A percentile compares a stretch with the other conserved stretches of the same genome.
Evolutionary conservation across 1,140 invertebrate genomes (phyloP).

Genomic region (Spodoptera litura): DNA sequence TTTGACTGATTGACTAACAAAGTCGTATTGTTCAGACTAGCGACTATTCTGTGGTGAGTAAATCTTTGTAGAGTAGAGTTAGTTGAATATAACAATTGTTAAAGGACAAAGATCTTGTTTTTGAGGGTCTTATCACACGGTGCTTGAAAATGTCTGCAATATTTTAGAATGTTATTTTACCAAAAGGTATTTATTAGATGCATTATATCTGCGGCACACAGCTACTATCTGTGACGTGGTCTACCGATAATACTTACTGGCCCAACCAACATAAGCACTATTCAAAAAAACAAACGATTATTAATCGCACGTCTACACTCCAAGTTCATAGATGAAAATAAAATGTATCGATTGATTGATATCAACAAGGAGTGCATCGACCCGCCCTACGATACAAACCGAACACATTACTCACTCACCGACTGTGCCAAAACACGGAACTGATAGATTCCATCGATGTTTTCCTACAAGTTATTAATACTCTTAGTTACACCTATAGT

Average conservation of each 20-base stretch:
- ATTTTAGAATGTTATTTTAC: too few species aligned
- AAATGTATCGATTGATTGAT: slow-evolving; percentile 30
- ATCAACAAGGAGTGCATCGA: slow-evolving; percentile 24
- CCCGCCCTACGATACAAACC: slow-evolving; percentile 2
- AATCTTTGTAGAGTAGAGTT: too few species aligned
- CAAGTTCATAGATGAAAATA: slow-evolving; percentile 26
- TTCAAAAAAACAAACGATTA: neutral
- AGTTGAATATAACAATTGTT: neutral
- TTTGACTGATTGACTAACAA: too few species aligned
- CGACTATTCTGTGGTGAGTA: neutral
- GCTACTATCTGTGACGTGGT: too few species aligned
- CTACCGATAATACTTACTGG: too few species aligned
- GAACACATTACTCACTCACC: slow-evolving; percentile 16
- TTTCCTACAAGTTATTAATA: slow-evolving; percentile 3
- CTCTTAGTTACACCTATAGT: neutral
- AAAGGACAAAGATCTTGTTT: too few species aligned
- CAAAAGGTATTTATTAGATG: too few species aligned
- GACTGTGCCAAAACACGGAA: slow-evolving; percentile 25
- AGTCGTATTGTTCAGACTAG: neutral
- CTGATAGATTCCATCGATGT: slow-evolving; percentile 10
- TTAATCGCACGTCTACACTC: slow-evolving; percentile 3
- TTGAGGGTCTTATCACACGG: too few species aligned
- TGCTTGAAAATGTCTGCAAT: too few species aligned
- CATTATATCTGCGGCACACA: too few species aligned
- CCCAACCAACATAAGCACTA: too few species aligned